phyloP scores from a whole-genome alignment of 2,797 vertebrate genomes.

The Nannoperca australis region DNA sequence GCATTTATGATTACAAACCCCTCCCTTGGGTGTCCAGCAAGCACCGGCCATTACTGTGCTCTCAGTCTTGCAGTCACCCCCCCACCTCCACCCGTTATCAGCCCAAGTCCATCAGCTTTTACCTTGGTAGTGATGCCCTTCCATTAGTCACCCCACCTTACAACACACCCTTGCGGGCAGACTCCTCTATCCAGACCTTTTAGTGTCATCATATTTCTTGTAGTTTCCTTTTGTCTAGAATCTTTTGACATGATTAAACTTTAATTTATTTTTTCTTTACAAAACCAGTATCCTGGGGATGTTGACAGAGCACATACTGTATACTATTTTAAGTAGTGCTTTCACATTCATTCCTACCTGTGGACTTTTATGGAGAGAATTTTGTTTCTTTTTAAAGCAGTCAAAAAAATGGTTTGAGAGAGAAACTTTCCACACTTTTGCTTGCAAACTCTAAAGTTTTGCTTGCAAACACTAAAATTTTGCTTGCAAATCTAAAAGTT shows the following conservation, averaged over 20 bases:
- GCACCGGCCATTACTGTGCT: constrained; percentile 53
- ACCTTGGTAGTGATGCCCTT: constrained; percentile 64
- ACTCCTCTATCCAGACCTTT: constrained; percentile 31
- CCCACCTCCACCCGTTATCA: constrained; percentile 35
- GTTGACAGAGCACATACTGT: constrained; percentile 4
- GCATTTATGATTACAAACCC: constrained; percentile 27
- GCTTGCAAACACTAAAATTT: no score
- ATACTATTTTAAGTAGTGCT: constrained; percentile 5
- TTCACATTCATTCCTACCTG: constrained; percentile 16
- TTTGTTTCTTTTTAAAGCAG: no score
- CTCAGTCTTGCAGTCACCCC: constrained; percentile 45
- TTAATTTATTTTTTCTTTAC: background rate
- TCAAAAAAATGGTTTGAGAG: no score
- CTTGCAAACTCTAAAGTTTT: no score
- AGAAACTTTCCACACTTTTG: no score
- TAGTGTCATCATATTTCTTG: constrained; percentile 42
- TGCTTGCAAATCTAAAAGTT: no score
- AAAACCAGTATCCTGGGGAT: background rate
- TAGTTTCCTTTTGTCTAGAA: constrained; percentile 29
- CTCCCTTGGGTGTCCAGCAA: constrained; percentile 20
- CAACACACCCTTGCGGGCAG: constrained; percentile 44
- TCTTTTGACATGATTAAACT: background rate
- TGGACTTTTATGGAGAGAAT: no score
- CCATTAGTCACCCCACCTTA: constrained; percentile 70
- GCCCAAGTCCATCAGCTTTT: constrained; percentile 63